These are phyloP conservation scores for Calvadosia cruxmelitensis DNA, from an alignment of 30 jellyfish, hydroid and myxozoan species.

Conservation along the genomic window DNA sequence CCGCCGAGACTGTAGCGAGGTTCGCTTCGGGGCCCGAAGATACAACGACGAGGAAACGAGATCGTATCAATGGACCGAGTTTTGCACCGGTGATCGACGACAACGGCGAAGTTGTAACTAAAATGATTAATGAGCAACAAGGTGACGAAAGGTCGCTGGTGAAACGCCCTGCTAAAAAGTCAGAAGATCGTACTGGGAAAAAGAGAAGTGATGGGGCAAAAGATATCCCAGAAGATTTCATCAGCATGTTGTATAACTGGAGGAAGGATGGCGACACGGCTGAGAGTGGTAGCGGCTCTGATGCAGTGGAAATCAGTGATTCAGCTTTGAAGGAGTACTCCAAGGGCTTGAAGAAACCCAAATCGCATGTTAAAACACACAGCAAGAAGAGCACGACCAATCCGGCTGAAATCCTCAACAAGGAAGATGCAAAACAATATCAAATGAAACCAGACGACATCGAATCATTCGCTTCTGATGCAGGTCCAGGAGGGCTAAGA, in stretches of 20 bases:
- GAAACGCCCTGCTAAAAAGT: neutral
- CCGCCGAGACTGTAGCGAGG: constrained; percentile 9
- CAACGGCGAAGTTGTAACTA: constrained; percentile 9
- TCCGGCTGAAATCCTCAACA: neutral
- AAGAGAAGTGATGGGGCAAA: neutral
- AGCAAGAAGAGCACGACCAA: neutral
- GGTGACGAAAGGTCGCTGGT: neutral
- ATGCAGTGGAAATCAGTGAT: constrained; percentile 3
- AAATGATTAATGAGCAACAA: neutral
- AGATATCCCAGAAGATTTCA: constrained; percentile 32
- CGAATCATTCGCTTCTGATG: neutral
- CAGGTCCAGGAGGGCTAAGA: constrained; percentile 10
- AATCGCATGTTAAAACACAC: neutral
- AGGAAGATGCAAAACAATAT: neutral
- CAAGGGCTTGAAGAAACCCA: neutral
- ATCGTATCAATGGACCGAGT: constrained; percentile 76
- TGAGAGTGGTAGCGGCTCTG: constrained; percentile 24
- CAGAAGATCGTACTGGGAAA: neutral
- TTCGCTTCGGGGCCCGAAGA: constrained; percentile 32
- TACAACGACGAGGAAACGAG: constrained; percentile 18
- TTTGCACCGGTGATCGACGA: constrained; percentile 56
- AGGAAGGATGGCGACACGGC: constrained; percentile 28
- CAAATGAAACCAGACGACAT: constrained; percentile 3
- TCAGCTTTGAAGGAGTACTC: neutral
- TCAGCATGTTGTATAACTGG: constrained; percentile 75